Evolutionary conservation across 2,797 vertebrate genomes (phyloP).

Genomic region (Setipinna tenuifilis): DNA sequence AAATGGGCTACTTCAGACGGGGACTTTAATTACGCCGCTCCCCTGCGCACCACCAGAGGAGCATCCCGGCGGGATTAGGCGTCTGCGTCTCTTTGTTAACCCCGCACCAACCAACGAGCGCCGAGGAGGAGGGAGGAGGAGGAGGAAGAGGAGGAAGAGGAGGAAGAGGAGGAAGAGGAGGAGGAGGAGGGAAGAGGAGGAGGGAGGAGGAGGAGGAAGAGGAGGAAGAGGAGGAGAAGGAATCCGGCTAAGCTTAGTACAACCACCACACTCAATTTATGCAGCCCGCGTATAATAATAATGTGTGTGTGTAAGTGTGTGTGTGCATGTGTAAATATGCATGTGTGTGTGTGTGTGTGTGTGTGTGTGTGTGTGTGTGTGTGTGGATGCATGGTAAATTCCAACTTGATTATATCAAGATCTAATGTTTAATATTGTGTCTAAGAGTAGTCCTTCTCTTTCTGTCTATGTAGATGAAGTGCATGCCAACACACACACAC

Average conservation of each 20-base stretch:
- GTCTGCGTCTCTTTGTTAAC: constrained; percentile 69
- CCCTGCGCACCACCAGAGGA: constrained; percentile 82
- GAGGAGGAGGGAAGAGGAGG: background rate
- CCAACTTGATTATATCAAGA: no score
- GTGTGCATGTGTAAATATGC: background rate
- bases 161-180: background rate
- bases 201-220: no score
- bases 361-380: constrained; percentile 5
- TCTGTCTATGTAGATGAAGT: no score
- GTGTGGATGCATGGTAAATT: background rate
- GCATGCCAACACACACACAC: no score
- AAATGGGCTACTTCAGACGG: constrained; percentile 78
- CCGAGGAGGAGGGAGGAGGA: constrained; percentile 44
- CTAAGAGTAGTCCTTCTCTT: no score
- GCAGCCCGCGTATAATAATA: no score
- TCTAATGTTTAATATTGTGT: no score
- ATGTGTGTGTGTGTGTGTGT: constrained; percentile 4
- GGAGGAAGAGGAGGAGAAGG: no score
- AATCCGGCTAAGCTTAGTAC: constrained; percentile 36
- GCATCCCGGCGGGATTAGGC: constrained; percentile 76
- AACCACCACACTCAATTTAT: background rate
- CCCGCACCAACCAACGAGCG: constrained; percentile 58
- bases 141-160: no score
- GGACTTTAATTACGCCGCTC: constrained; percentile 81
- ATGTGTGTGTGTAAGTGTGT: constrained; percentile 30